Percentiles rank a stretch among this genome's conserved stretches.
Evolutionary conservation across 2,888 invertebrate species (phyloP).

Genomic region (Myathropa florea): DNA sequence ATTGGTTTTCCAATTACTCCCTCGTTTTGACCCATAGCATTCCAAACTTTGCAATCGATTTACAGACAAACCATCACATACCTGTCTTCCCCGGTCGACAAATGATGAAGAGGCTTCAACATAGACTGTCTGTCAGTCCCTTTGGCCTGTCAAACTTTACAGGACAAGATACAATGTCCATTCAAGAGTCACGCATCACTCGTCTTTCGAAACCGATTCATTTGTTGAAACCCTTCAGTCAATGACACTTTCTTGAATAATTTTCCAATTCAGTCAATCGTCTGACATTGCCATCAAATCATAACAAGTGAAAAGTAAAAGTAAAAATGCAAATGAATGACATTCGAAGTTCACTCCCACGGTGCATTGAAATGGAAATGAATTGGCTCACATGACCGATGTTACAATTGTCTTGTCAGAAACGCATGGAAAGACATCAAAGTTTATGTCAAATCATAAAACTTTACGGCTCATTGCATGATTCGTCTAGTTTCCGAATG

Average conservation of each 20-base stretch:
- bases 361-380: not conserved
- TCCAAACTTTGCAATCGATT: too few relatives aligned
- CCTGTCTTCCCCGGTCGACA: too few relatives aligned
- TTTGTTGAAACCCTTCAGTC: not conserved
- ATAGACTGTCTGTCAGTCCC: too few relatives aligned
- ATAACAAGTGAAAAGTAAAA: not conserved
- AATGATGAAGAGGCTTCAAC: too few relatives aligned
- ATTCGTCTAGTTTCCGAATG: not conserved
- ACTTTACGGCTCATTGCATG: not conserved
- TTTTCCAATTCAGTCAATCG: not conserved
- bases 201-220: not conserved
- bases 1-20: too few relatives aligned
- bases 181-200: too few relatives aligned
- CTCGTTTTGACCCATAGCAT: too few relatives aligned
- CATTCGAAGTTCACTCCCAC: not conserved
- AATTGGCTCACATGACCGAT: not conserved
- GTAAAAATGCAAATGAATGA: not conserved
- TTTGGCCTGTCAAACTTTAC: too few relatives aligned
- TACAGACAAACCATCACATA: too few relatives aligned
- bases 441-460: not conserved
- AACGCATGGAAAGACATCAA: not conserved
- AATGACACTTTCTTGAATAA: not conserved
- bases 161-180: too few relatives aligned
- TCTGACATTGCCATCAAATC: not conserved
- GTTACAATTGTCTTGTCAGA: not conserved